A percentile compares a stretch with the other conserved stretches of the same genome.
These are phyloP conservation scores for Alauda arvensis DNA, from an alignment of 2,797 vertebrate species.

Conservation along the genomic window DNA sequence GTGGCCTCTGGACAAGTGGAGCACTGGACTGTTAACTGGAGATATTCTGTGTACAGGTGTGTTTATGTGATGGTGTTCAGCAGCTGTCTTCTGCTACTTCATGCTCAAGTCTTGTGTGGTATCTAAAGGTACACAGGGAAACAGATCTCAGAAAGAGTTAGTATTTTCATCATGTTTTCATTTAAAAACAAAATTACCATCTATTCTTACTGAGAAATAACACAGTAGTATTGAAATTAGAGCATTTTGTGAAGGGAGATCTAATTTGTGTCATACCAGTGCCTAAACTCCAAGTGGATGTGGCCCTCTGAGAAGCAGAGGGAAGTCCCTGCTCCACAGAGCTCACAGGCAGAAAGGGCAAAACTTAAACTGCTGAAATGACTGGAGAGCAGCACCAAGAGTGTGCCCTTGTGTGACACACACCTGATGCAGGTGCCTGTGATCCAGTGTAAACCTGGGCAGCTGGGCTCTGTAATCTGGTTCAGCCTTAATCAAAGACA, in stretches of 20 bases:
- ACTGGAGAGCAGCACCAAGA: not conserved
- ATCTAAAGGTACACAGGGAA: not conserved
- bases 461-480: not conserved
- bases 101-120: not conserved
- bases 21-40: not conserved
- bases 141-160: not conserved
- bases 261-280: accelerated
- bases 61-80: not conserved
- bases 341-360: not conserved
- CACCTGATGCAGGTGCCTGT: not conserved
- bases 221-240: not conserved
- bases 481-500: accelerated
- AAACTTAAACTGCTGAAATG: not conserved
- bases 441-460: not conserved
- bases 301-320: not conserved
- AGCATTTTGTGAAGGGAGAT: accelerated
- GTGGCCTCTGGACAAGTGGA: not conserved
- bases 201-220: not conserved
- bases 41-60: not conserved
- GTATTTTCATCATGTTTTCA: not conserved
- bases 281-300: accelerated
- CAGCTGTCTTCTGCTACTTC: not conserved
- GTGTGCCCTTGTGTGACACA: accelerated
- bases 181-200: not conserved
- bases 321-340: accelerated